A percentile compares a stretch with the other conserved stretches of the same genome.
These are phyloP conservation scores for Erebia epiphron DNA, from an alignment of 2,888 invertebrate genomes.

Conservation along the genomic window DNA sequence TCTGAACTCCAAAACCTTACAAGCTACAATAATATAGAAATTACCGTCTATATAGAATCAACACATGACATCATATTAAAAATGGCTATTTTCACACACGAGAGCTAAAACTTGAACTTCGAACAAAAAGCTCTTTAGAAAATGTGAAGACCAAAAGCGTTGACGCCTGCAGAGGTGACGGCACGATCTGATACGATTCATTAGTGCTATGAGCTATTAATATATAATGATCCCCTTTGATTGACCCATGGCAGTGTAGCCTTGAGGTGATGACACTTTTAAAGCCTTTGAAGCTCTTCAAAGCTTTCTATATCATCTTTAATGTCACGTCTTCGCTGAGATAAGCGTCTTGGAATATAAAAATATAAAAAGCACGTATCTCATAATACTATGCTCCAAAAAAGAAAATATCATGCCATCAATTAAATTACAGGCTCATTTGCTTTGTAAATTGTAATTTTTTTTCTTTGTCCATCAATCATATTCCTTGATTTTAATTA, in stretches of 20 bases:
- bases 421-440: not conserved
- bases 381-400: not conserved
- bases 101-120: conserved; percentile 51
- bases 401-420: not conserved
- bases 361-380: not conserved
- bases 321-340: not conserved
- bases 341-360: not conserved
- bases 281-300: conserved; percentile 30
- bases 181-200: conserved; percentile 82
- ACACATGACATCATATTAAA: not conserved
- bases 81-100: conserved; percentile 25
- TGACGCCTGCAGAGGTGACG: conserved; percentile 61
- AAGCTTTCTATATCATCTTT: conserved; percentile 47
- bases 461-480: not conserved
- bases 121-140: conserved; percentile 62
- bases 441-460: not conserved
- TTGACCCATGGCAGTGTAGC: conserved; percentile 71
- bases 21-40: no score
- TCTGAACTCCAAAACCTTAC: no score
- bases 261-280: conserved; percentile 48
- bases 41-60: not conserved
- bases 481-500: not conserved
- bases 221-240: conserved; percentile 77
- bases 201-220: conserved; percentile 82
- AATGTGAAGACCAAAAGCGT: conserved; percentile 65